A percentile compares a stretch with the other conserved stretches of the same genome.
phyloP scores from a whole-genome alignment of 2,888 invertebrate species.

The Amphipyra berbera region DNA sequence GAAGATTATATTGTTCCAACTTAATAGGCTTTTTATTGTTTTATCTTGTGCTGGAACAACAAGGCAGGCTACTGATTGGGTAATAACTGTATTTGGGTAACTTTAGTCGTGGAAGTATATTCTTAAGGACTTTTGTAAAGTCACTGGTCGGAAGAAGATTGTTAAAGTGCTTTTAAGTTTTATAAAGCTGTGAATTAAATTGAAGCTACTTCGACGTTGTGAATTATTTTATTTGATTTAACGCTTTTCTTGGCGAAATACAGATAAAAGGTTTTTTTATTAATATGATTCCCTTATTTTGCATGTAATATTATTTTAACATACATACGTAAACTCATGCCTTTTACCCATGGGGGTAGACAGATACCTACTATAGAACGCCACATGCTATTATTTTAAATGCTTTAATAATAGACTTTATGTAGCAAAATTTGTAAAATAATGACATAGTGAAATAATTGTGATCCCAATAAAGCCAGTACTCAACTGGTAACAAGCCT shows the following conservation, averaged over 20 bases:
- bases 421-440: neutral
- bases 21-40: conserved; percentile 78
- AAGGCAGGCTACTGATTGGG: conserved; percentile 36
- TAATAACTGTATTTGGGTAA: conserved; percentile 13
- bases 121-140: neutral
- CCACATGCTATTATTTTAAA: too few species aligned
- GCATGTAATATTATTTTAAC: too few species aligned
- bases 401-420: too few species aligned
- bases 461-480: conserved; percentile 8
- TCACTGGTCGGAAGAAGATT: neutral
- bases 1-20: conserved; percentile 65
- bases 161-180: neutral
- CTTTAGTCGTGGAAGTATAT: neutral
- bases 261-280: too few species aligned
- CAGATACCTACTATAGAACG: too few species aligned
- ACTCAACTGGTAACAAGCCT: conserved; percentile 25
- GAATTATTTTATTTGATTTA: neutral
- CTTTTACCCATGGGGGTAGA: too few species aligned
- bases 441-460: neutral
- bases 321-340: too few species aligned
- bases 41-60: conserved; percentile 65
- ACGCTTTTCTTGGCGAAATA: too few species aligned
- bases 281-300: too few species aligned
- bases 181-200: neutral
- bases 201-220: neutral